These are phyloP conservation scores for Globicephala melas DNA, from an alignment of 2,113 vertebrate species.

Conservation along the genomic window DNA sequence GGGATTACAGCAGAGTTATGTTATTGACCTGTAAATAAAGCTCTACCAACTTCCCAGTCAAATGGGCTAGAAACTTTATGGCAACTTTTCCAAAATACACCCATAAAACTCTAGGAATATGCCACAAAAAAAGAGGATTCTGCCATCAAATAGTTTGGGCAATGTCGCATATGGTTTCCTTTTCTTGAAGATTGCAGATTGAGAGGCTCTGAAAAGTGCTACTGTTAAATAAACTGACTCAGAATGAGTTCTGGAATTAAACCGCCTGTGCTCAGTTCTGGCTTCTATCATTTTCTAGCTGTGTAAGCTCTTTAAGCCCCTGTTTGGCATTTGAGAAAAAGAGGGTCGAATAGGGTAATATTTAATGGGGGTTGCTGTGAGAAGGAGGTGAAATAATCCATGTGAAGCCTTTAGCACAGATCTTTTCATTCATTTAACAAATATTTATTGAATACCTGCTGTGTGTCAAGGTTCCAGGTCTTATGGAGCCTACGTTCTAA, in stretches of 20 bases:
- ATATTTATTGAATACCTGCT: not conserved
- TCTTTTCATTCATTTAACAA: constrained; percentile 34
- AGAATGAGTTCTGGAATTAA: constrained; percentile 8
- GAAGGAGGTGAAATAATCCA: not conserved
- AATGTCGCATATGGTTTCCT: not conserved
- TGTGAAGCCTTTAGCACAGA: not conserved
- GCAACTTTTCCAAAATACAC: not conserved
- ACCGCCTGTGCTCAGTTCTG: not conserved
- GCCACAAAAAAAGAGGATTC: not conserved
- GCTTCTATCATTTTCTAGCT: not conserved
- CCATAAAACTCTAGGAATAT: not conserved
- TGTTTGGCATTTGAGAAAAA: not conserved
- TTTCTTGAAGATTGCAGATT: not conserved
- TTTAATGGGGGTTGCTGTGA: not conserved
- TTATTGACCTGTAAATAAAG: constrained; percentile 9
- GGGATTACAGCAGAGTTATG: not conserved
- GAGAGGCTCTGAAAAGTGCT: not conserved
- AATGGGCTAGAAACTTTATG: not conserved
- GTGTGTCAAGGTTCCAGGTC: not conserved
- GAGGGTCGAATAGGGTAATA: not conserved
- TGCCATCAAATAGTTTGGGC: not conserved
- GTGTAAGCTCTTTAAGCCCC: not conserved
- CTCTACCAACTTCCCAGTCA: not conserved
- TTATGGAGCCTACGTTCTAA: not conserved
- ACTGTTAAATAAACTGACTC: not conserved